phyloP scores from a whole-genome alignment of 1,140 invertebrate species.

The Sipha flava region DNA sequence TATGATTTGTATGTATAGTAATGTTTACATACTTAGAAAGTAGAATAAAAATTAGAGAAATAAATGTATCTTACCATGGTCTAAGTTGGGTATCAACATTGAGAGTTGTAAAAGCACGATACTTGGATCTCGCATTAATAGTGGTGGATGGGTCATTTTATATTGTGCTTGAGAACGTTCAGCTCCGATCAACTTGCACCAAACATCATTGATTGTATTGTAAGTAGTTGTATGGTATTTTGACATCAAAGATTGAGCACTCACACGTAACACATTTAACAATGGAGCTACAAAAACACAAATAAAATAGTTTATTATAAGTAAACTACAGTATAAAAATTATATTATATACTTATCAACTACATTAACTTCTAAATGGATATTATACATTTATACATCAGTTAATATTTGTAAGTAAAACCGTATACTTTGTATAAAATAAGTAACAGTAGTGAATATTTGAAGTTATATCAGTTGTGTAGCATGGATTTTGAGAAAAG shows the following conservation, averaged over 20 bases:
- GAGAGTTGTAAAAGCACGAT: conserved; percentile 79
- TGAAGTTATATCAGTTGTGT: too few relatives aligned
- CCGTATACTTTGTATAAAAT: too few relatives aligned
- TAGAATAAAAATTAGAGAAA: too few relatives aligned
- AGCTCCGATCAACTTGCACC: conserved; percentile 54
- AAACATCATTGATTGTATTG: conserved; percentile 50
- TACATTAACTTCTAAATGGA: too few relatives aligned
- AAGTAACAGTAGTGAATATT: too few relatives aligned
- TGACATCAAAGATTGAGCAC: not conserved
- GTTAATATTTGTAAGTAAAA: too few relatives aligned
- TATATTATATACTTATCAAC: too few relatives aligned
- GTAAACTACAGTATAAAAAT: not conserved
- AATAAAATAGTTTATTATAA: not conserved
- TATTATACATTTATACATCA: too few relatives aligned
- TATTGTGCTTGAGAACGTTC: conserved; percentile 45
- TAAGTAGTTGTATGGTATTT: not conserved
- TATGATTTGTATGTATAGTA: too few relatives aligned
- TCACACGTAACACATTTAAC: not conserved
- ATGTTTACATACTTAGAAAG: too few relatives aligned
- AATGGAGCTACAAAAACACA: not conserved
- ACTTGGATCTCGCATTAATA: conserved; percentile 73
- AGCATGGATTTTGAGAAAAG: too few relatives aligned
- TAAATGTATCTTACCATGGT: conserved; percentile 79
- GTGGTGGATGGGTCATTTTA: conserved; percentile 59
- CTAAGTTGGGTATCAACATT: conserved; percentile 72